Base-by-base conservation (phyloP, 2,888 invertebrate genomes). In the Melanophora roralis region DNA sequence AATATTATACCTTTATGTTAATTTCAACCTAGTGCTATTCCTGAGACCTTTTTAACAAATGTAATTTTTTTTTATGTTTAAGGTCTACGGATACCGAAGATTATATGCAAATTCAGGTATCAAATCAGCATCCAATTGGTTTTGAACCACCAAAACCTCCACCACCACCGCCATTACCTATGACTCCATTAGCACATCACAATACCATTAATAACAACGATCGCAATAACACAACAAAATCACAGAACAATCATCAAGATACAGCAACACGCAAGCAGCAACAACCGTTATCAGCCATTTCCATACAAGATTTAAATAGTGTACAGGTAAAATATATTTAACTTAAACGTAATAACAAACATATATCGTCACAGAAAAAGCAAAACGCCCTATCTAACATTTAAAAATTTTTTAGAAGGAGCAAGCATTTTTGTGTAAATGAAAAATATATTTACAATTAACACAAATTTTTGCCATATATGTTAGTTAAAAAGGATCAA, bases 281-380 rank as follows among this genome's bases (percentile, higher is more conserved):
- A 81, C 96, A 96, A 87, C 96, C 96, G 0, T 90, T 96, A n/a
- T 95, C 95, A 0, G 94, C 95, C 65, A 97, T 97, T 88, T 96
- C 96, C 88, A 95, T 94, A 86, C 96, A 96, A 82, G 96, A 97
- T 86, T 92, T 97, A 34, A 94, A 95, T 84, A 95, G 96, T 79
- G 96, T 97, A 0, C 94, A 90, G 87, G 90, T 90, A 83, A 84
- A 73, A 32, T 12, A 21, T 9, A 6, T 38, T 40, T 3, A 57
- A 12, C 2, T n/a, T 19, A 11, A 6, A 36, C 36, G 11, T 8
- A 9, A 3, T 5, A 5, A 27, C 27, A 27, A 5, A 27, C 27
- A 27, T 27, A 27, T 6, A 27, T 27, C n/a, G n/a, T n/a, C n/a
- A n/a, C n/a, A n/a, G n/a, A n/a, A n/a, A n/a, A 27, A 27, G 6